Base-by-base conservation (phyloP, 2,888 invertebrate species). In the Syrphus vitripennis region DNA sequence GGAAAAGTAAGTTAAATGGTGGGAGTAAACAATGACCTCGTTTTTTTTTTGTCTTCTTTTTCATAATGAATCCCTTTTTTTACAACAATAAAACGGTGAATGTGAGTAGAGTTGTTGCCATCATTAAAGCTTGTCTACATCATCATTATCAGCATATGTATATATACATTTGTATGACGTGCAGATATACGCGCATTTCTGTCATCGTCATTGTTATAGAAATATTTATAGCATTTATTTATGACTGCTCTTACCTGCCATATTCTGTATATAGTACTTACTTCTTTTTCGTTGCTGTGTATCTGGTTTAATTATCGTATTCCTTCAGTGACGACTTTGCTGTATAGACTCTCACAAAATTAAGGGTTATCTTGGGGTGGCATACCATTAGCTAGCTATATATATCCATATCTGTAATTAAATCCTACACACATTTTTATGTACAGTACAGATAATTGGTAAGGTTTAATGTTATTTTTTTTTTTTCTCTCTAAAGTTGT, bases 201-300 rank as follows among this genome's bases (percentile, higher is more conserved):
- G 74, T 80, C 74, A 61, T 72, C 78, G 55, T 78, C 61, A 83
- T 72, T 78, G 53, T 67, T 82, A 34, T 65, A 31, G 65, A n/a
- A 61, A 48, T 67, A 70, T 67, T 59, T 59, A 40, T 59, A 24
- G 19, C 16, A 29, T 59, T 40, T 78, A 83, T 42, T 63, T 81
- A 48, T 72, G 57, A 50, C 29, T 50, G n/a, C 29, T 65, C 4
- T 48, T 65, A 65, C 65, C 65, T 65, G 48, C 5, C 19, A 14
- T 31, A 14, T 31, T 21, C 24, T 37, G 4, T 16, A 53, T 24
- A 10, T n/a, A 29, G 7, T 31, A 29, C 16, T n/a, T 34, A n/a
- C 4, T 14, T 37, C 21, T 61, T 7, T 40, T 42, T 42, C 1
- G 6, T 24, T n/a, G 5, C 19, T 57, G 12, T 21, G 34, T 37